Percentiles rank a stretch among this genome's conserved stretches.
phyloP scores from a whole-genome alignment of 2,888 invertebrate species.

The Cheilosia urbana region DNA sequence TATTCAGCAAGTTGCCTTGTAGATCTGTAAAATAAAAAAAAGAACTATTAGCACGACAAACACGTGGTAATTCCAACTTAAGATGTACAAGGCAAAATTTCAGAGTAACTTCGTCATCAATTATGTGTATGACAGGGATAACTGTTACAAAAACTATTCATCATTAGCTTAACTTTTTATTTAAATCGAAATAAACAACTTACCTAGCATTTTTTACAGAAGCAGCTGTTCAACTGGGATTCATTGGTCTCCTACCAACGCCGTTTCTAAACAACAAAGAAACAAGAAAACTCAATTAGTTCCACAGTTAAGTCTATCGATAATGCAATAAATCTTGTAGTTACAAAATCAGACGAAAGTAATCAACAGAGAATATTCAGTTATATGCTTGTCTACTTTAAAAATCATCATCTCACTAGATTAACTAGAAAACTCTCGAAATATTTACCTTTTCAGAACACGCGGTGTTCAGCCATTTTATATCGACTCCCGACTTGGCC shows the following conservation, averaged over 20 bases:
- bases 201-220: not conserved
- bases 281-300: not conserved
- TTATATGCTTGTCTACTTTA: constrained; percentile 77
- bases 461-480: constrained; percentile 17
- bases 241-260: not conserved
- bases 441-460: constrained; percentile 27
- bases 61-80: not conserved
- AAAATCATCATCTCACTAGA: constrained; percentile 70
- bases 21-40: too few species aligned
- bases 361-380: constrained; percentile 76
- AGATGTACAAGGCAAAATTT: constrained; percentile 17
- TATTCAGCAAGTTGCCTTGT: too few species aligned
- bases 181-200: not conserved
- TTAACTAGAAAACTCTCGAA: not conserved
- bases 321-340: not conserved
- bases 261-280: not conserved
- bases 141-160: constrained; percentile 75
- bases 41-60: not conserved
- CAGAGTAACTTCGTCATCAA: constrained; percentile 78
- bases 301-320: not conserved
- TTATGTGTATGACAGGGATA: constrained; percentile 80
- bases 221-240: not conserved
- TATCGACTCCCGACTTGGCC: not conserved
- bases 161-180: constrained; percentile 24
- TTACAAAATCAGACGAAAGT: constrained; percentile 74